Evolutionary conservation across 2,888 invertebrate species (phyloP).

Genomic region (Therioaphis trifolii): DNA sequence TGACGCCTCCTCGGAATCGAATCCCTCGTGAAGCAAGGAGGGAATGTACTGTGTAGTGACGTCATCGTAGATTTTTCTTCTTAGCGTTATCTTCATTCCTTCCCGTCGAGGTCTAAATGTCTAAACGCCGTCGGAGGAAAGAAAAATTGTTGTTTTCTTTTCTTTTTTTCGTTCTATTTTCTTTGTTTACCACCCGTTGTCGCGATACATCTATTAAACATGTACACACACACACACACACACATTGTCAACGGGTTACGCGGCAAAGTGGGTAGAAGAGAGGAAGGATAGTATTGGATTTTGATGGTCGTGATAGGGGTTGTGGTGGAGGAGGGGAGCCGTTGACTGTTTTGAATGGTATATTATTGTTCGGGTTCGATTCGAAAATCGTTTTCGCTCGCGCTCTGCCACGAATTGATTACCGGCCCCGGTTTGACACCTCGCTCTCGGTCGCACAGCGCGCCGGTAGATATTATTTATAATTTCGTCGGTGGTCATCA

Average conservation of each 20-base stretch:
- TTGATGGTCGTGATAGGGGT: not conserved
- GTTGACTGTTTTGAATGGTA: constrained; percentile 7
- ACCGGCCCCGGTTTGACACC: not conserved
- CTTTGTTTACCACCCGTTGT: no score
- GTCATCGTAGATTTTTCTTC: not conserved
- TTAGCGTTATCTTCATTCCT: not conserved
- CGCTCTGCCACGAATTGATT: constrained; percentile 3
- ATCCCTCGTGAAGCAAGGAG: no score
- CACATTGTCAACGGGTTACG: no score
- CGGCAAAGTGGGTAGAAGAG: no score
- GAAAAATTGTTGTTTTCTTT: not conserved
- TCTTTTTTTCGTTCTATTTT: not conserved
- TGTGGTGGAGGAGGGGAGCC: not conserved
- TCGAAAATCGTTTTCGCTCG: not conserved
- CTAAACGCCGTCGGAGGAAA: not conserved
- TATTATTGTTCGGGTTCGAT: not conserved
- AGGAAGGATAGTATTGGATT: not conserved
- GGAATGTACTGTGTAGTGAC: no score
- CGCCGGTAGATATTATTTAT: constrained; percentile 6
- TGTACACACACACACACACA: no score
- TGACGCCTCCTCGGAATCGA: no score
- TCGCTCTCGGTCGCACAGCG: not conserved
- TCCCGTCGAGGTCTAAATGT: no score
- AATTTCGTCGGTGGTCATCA: constrained; percentile 27
- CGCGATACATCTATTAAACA: no score